Evolutionary conservation across 2,888 invertebrate species (phyloP).

Genomic region (Arenicola marina): DNA sequence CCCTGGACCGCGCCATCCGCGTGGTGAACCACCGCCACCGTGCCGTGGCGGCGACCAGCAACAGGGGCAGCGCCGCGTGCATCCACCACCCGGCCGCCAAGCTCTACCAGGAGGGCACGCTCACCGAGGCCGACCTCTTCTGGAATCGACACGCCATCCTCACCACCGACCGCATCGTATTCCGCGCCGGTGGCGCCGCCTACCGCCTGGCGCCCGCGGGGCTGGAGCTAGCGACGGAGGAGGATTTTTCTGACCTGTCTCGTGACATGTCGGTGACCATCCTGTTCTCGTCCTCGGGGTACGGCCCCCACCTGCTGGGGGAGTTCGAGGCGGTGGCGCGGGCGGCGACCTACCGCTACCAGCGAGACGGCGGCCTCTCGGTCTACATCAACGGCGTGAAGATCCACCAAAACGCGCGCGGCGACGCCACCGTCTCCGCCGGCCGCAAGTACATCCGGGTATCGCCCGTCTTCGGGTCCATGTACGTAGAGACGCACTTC

Average conservation of each 20-base stretch:
- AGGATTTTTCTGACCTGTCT: conserved; percentile 51
- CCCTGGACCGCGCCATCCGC: conserved; percentile 59
- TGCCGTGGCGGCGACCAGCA: conserved; percentile 57
- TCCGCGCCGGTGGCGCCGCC: conserved; percentile 46
- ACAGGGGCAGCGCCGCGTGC: conserved; percentile 52
- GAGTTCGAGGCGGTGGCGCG: conserved; percentile 53
- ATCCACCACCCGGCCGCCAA: conserved; percentile 59
- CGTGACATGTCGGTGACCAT: conserved; percentile 55
- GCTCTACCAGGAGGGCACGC: conserved; percentile 59
- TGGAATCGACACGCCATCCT: conserved; percentile 44
- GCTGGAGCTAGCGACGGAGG: conserved; percentile 9
- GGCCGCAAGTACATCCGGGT: conserved; percentile 54
- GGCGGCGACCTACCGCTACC: conserved; percentile 51
- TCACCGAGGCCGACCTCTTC: conserved; percentile 55
- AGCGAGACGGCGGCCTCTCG: conserved; percentile 48
- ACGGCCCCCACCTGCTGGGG: conserved; percentile 52
- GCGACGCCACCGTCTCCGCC: conserved; percentile 58
- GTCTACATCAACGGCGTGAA: conserved; percentile 58
- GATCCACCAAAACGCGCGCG: conserved; percentile 55
- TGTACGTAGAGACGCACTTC: conserved; percentile 55
- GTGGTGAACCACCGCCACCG: conserved; percentile 58
- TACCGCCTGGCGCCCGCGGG: conserved; percentile 36
- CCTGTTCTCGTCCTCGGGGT: conserved; percentile 51
- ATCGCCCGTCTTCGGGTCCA: conserved; percentile 49
- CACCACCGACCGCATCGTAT: conserved; percentile 43